Evolutionary conservation across 1,140 invertebrate species (phyloP), one percentile per base, ranked within the genome.

Genomic region (Pararge aegeria): DNA sequence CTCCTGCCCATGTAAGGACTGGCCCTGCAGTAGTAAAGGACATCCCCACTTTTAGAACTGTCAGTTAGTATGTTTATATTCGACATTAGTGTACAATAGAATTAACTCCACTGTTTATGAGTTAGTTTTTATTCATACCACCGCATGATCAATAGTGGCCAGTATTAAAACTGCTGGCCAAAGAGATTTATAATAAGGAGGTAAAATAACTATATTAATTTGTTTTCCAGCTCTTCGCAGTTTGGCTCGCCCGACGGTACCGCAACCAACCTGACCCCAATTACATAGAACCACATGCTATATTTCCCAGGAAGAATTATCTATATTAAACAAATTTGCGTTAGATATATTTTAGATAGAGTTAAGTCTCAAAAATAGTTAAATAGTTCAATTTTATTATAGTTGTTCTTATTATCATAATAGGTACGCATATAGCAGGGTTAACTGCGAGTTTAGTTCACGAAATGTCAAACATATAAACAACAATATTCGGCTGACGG

Each of bases 251-350:
- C 55, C 91, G 93, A 82, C 92, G 91, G 68, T 95, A 94, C 80
- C 92, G 94, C 77, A 95, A 95, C 87, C 94, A 94, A 87, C 92
- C 93, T 38, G 93, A 95, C 90, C 93, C 94, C 53, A 89, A 92
- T 66, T 92, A 93, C 75, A 92, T 93, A 87, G 90, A 92, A 77
- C 92, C 93, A 50, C 93, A 93, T 70, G 93, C 93, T 64, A 90
- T 94, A 69, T 94, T 94, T 87, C 93, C 94, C 44, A 90, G 92
- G 73, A 91, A 93, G 78, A 92, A 93, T 82, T 93, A 93, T 59
- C 64, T 88, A 21, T 89, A 89, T 61, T 89, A 66, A 76, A 44
- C 55, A n/a, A 56, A 53, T 42, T 34, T 38, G 27, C 15, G 34
- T 15, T 61, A 62, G 60, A 37, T 52, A 12, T 24, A 20, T 46